A percentile compares a stretch with the other conserved stretches of the same genome.
phyloP scores from a whole-genome alignment of 2,888 invertebrate genomes.

The Gnatocerus cornutus region DNA sequence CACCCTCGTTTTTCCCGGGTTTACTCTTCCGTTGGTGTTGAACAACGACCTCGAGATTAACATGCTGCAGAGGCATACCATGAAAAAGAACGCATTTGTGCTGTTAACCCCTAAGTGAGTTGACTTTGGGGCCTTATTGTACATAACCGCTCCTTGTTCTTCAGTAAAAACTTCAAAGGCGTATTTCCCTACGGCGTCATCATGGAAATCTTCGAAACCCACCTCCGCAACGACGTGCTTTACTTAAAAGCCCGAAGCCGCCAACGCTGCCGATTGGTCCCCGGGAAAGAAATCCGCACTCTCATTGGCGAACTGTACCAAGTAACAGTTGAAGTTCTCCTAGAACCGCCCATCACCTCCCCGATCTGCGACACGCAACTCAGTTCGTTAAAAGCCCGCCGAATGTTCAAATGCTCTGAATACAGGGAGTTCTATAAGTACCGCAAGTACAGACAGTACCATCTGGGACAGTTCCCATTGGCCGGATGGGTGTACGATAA shows the following conservation, averaged over 20 bases:
- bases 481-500: slow-evolving; percentile 67
- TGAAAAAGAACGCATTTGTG: slow-evolving; percentile 78
- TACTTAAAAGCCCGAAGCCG: slow-evolving; percentile 83
- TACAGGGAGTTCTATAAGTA: slow-evolving; percentile 64
- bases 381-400: slow-evolving; percentile 70
- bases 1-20: slow-evolving; percentile 81
- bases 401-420: slow-evolving; percentile 62
- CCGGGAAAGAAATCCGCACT: slow-evolving; percentile 64
- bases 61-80: slow-evolving; percentile 75
- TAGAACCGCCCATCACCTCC: slow-evolving; percentile 77
- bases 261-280: slow-evolving; percentile 80
- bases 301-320: slow-evolving; percentile 69
- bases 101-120: slow-evolving; percentile 73
- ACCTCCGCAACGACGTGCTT: slow-evolving; percentile 73
- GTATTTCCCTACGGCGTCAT: slow-evolving; percentile 74
- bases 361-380: slow-evolving; percentile 72
- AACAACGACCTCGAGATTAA: slow-evolving; percentile 73
- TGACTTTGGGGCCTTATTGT: background rate
- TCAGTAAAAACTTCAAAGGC: slow-evolving; percentile 41
- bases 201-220: slow-evolving; percentile 80
- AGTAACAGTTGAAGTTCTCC: slow-evolving; percentile 79
- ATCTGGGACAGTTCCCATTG: slow-evolving; percentile 65
- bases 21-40: slow-evolving; percentile 82
- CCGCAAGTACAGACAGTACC: slow-evolving; percentile 64
- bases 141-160: background rate